Conservation (phyloP, 2,888 invertebrate genomes). For the Hanleya hanleyi region DNA sequence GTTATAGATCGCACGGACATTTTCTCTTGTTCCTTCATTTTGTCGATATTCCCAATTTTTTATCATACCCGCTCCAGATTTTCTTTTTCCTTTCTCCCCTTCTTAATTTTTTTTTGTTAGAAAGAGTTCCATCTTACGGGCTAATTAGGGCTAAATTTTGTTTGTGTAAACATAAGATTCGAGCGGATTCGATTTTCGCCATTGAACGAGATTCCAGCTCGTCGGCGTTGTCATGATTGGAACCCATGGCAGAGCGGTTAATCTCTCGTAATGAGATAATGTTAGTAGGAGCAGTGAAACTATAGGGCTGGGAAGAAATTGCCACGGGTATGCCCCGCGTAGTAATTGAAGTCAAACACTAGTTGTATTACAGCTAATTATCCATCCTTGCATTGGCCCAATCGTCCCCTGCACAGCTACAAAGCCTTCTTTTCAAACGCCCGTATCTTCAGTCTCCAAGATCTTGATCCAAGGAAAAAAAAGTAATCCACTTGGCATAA, state of each 20-base stretch:
- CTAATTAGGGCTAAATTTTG: conserved; percentile 10
- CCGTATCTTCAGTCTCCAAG: conserved; percentile 1
- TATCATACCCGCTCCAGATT: too few relatives aligned
- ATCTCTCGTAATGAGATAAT: conserved; percentile 4
- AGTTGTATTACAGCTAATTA: conserved; percentile 5
- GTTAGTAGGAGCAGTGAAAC: background rate
- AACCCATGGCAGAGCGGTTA: background rate
- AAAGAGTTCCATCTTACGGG: background rate
- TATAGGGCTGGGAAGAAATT: background rate
- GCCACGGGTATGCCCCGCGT: background rate
- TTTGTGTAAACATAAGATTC: conserved; percentile 5
- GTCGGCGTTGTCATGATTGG: too few relatives aligned
- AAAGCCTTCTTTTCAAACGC: background rate
- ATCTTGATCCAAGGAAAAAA: background rate
- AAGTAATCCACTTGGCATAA: background rate
- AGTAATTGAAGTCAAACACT: conserved; percentile 12
- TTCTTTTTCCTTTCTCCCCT: too few relatives aligned
- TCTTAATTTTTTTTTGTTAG: too few relatives aligned
- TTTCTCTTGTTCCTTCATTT: too few relatives aligned
- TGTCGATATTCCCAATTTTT: too few relatives aligned
- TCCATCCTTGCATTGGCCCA: background rate
- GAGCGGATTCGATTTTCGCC: background rate
- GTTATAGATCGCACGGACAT: too few relatives aligned
- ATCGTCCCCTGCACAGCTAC: background rate
- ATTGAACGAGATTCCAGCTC: too few relatives aligned